Evolutionary conservation across 2,113 vertebrate genomes (phyloP), one percentile per base, ranked within the genome.

Genomic region (Stercorarius parasiticus): DNA sequence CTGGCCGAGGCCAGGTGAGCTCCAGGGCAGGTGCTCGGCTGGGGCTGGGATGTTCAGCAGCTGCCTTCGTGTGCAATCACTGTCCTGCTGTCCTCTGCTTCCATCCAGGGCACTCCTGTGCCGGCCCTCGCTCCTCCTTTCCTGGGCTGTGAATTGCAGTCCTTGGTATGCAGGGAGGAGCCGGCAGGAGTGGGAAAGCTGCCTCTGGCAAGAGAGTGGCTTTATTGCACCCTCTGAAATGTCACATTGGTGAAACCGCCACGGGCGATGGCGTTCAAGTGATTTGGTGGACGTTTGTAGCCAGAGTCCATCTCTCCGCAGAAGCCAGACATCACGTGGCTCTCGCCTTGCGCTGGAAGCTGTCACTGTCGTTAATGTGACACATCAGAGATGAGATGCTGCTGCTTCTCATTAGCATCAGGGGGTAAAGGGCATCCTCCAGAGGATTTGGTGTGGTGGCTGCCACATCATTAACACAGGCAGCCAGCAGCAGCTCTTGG

Each of bases 251-350:
- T 47, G 88, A 8, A 69, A 10, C 6, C 0, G 32, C 89, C 12
- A 9, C 1, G 0, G 94, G 93, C 20, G 11, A 12, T 20, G 32
- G 71, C 32, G 47, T n/a, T 61, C 2, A 19, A 16, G 47, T 5
- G 50, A n/a, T 19, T 32, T 38, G 56, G 64, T 89, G 95, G 82
- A 86, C 9, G 34, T 70, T 50, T 30, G 52, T 36, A 71, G 82
- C 62, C 79, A 42, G 89, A 53, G 66, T 62, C 86, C 92, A 9
- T 90, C 36, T 85, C 82, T 81, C 53, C 5, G 0, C 80, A 40
- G 93, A 47, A 95, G 16, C 69, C 95, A 97, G 95, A 96, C 97
- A 64, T 95, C 95, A 95, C 84, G 76, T 97, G 96, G 96, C 85
- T 56, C 36, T 45, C 12, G 45, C 92, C 85, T 21, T 18, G 8